Evolutionary conservation across 2,797 vertebrate genomes (phyloP), one percentile per base, ranked within the genome.

Genomic region (Onychomys arenicola): DNA sequence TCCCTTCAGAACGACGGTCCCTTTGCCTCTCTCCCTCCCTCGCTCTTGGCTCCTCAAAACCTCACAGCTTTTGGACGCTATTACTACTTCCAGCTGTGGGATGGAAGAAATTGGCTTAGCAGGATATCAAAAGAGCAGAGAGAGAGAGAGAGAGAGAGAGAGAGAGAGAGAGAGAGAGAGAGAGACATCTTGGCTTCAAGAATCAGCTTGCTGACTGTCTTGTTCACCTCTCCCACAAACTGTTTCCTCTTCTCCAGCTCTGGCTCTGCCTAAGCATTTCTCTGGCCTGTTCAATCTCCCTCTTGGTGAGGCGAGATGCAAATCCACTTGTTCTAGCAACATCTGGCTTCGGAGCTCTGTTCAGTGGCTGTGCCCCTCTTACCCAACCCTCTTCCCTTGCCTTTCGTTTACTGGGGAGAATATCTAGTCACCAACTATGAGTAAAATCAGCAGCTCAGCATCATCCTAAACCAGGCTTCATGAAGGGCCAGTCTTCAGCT

Each of bases 1-100:
- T 96, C 76, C 82, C 80, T 87, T 95, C 65, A 94, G 61, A 93
- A 17, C n/a, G n/a, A 67, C 92, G 67, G 43, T n/a, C 19, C 46
- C 32, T 81, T 81, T 17, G 17, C 37, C 71, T 29, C 27, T 34
- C 52, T 91, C 63, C 55, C 32, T 52, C 13, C 0, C 6, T 69
- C 46, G 5, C 23, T n/a, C 63, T 59, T 37, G 78, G 12, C 19
- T 59, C 61, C 94, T 77, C 55, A 49, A 40, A 90, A 11, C 9
- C 37, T 46, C 12, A 27, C 9, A 40, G 69, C 57, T 65, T 76
- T 21, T 5, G 55, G 73, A 86, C 5, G 61, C 34, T n/a, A 49
- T 61, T 8, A 29, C 21, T 43, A 4, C 95, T 67, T 77, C 69
- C 76, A 32, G n/a, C 49, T 40, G 19, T 5, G 4, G 0, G 19